These are phyloP conservation scores for Columbina picui DNA, from an alignment of 2,113 vertebrate genomes.

Conservation along the genomic window DNA sequence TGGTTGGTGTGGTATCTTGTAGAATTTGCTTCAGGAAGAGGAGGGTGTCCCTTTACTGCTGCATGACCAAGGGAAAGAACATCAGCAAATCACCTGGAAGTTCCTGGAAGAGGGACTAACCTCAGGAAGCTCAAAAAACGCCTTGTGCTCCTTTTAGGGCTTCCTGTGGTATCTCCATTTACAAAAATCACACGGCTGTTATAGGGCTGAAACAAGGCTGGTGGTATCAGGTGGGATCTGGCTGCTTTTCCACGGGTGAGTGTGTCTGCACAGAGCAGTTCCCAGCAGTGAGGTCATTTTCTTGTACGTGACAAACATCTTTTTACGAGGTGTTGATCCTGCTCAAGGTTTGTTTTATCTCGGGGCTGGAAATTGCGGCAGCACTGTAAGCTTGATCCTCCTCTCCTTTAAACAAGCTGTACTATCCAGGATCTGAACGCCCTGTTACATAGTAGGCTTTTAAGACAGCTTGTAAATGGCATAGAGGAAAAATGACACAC, in stretches of 20 bases:
- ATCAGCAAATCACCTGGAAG: not conserved
- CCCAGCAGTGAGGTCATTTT: slow-evolving; percentile 37
- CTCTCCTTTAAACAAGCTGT: not conserved
- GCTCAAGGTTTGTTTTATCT: slow-evolving; percentile 39
- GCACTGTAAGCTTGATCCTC: not conserved
- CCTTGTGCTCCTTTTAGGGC: not conserved
- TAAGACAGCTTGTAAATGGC: not conserved
- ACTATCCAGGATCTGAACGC: not conserved
- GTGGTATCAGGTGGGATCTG: not conserved
- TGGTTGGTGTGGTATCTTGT: not conserved
- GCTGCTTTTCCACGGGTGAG: not conserved
- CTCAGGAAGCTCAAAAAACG: not conserved
- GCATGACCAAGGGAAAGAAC: not conserved
- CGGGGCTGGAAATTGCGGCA: not conserved
- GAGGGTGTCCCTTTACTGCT: not conserved
- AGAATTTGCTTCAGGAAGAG: not conserved
- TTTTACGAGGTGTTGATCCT: slow-evolving; percentile 58
- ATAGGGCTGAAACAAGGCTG: not conserved
- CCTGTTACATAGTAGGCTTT: not conserved
- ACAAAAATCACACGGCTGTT: not conserved
- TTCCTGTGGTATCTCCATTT: not conserved
- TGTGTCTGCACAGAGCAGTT: not conserved
- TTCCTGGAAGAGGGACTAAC: not conserved
- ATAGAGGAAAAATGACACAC: not conserved
- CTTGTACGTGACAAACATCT: slow-evolving; percentile 43